Conservation (phyloP, 2,113 vertebrate species). For the Oceanodroma tethys region DNA sequence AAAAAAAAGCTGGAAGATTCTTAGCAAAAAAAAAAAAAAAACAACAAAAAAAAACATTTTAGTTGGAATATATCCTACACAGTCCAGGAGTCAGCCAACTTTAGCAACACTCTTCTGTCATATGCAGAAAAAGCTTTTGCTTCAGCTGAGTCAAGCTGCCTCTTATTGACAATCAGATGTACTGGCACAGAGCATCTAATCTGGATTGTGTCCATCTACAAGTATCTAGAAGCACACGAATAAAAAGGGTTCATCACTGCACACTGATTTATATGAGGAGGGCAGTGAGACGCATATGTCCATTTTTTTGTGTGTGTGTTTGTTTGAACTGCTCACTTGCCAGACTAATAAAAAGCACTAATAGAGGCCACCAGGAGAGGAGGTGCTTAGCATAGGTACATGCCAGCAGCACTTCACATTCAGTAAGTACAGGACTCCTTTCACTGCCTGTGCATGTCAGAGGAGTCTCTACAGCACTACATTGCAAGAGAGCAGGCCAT, state of each 20-base stretch:
- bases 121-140: constrained; percentile 28
- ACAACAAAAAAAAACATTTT: background rate
- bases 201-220: constrained; percentile 22
- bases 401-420: background rate
- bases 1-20: background rate
- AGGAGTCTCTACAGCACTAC: background rate
- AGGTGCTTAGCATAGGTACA: background rate
- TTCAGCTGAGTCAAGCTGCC: constrained; percentile 47
- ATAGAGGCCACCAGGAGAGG: background rate
- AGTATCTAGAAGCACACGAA: constrained; percentile 18
- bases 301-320: background rate
- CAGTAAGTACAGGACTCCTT: background rate
- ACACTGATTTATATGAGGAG: background rate
- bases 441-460: background rate
- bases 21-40: background rate
- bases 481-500: background rate
- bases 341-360: background rate
- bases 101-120: constrained; percentile 27
- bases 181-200: constrained; percentile 16
- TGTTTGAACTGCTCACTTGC: background rate
- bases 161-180: constrained; percentile 38
- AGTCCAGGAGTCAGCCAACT: background rate
- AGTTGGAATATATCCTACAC: background rate
- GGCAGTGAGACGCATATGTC: background rate
- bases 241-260: background rate